Evolutionary conservation across 1,140 invertebrate genomes (phyloP).

Genomic region (Gonioctena quinquepunctata): DNA sequence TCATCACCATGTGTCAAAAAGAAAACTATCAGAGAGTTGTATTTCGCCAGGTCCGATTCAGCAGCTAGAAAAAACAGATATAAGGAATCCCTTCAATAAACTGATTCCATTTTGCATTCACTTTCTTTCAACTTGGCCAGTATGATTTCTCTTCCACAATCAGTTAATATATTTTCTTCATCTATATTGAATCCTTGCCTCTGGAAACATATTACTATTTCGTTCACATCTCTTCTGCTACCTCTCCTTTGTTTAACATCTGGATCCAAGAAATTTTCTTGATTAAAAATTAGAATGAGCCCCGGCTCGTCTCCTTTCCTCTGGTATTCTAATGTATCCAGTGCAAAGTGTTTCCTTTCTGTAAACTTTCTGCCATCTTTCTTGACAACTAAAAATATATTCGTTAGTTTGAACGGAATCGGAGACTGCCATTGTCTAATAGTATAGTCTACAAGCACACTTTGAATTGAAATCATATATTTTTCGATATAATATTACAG

Average conservation of each 20-base stretch:
- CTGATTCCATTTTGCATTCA: too few species aligned
- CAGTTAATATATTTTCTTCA: constrained; percentile 23
- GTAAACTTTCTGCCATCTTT: not conserved
- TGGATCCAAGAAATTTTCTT: constrained; percentile 28
- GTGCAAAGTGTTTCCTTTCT: not conserved
- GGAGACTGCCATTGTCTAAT: too few species aligned
- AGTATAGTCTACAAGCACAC: too few species aligned
- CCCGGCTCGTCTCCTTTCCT: constrained; percentile 37
- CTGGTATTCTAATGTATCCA: constrained; percentile 35
- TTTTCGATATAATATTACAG: too few species aligned
- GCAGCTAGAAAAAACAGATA: not conserved
- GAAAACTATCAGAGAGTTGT: constrained; percentile 44
- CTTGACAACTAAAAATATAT: not conserved
- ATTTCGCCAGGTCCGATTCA: constrained; percentile 2
- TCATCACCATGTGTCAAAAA: constrained; percentile 43
- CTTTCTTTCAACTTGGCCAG: constrained; percentile 24
- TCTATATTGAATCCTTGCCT: constrained; percentile 42
- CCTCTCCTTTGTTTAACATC: constrained; percentile 20
- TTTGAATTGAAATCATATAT: too few species aligned
- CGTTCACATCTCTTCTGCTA: constrained; percentile 39
- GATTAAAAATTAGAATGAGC: constrained; percentile 45
- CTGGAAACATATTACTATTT: constrained; percentile 35
- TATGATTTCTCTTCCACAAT: constrained; percentile 30
- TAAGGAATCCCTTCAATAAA: too few species aligned
- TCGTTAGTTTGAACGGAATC: too few species aligned